Percentiles rank a stretch among this genome's conserved stretches.
Evolutionary conservation across 2,888 invertebrate genomes (phyloP).

Genomic region (Metopia argyrocephala): DNA sequence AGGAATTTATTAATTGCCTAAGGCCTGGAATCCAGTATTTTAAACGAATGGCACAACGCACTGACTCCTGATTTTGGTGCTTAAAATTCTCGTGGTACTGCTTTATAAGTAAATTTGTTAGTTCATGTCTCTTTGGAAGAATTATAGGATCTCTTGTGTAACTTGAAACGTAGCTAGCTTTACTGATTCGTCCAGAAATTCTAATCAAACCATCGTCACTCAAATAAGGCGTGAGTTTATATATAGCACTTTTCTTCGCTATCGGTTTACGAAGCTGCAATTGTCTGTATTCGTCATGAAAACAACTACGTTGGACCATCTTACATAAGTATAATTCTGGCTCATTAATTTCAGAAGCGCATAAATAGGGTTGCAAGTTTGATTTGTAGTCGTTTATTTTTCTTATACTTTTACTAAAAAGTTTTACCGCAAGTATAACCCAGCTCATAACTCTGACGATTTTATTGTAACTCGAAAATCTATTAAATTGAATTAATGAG

Average conservation of each 20-base stretch:
- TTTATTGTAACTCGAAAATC: constrained; percentile 6
- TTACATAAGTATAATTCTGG: background rate
- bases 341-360: background rate
- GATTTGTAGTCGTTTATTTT: background rate
- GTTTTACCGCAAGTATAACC: background rate
- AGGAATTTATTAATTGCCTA: background rate
- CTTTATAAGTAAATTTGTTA: constrained; percentile 18
- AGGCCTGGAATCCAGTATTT: constrained; percentile 24
- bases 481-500: background rate
- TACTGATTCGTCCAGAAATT: constrained; percentile 23
- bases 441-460: background rate
- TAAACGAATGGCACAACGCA: constrained; percentile 6
- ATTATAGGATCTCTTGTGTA: constrained; percentile 17
- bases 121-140: constrained; percentile 2
- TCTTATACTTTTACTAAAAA: background rate
- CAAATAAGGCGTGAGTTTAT: constrained; percentile 4
- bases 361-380: background rate
- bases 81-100: constrained; percentile 29
- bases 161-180: background rate
- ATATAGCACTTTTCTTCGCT: background rate
- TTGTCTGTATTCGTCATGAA: background rate
- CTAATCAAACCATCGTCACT: constrained; percentile 16
- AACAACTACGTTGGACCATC: background rate
- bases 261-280: background rate
- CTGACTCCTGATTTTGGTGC: constrained; percentile 42